Evolutionary conservation across 2,113 vertebrate genomes (phyloP), one percentile per base, ranked within the genome.

Genomic region (Pelvicachromis taeniatus): DNA sequence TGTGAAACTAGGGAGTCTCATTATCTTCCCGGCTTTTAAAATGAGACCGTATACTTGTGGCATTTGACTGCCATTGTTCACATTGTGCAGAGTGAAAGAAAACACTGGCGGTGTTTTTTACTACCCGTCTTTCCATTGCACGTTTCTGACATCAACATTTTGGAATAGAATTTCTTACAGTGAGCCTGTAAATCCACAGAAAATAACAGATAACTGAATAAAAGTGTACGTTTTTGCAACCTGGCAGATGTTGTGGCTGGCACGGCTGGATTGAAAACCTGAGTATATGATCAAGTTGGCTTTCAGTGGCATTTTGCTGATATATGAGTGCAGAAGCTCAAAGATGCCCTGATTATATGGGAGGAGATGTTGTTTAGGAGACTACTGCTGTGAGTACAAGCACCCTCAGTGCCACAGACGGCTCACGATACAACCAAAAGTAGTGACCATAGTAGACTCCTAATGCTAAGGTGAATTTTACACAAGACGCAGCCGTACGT

Each of bases 1-100:
- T 85, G 80, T 87, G 89, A 86, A 89, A 87, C 85, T 42, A 3
- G 3, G 3, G 42, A 84, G 33, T 23, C 9, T 89, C 48, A 16
- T 84, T 78, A 80, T 81, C 31, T 23, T 29, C 33, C 31, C 75
- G 14, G 50, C 78, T 82, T 80, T 84, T 68, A 48, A 82, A 75
- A 73, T 4, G 7, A 23, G 53, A 29, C 35, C 9, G 14, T 9
- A 79, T 73, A 42, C 42, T 65, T 58, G 38, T 17, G 84, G 78
- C 73, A 48, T 89, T 81, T 68, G 61, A 14, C 63, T 33, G 42
- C 13, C 26, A 75, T 50, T 75, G 68, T 75, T 75, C 68, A 75
- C 68, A 31, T 75, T 75, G 63, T 50, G 42, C 68, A 31, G 0
- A 19, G 16, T 50, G 68, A 31, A 50, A 75, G 45, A 52, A 75